Evolutionary conservation across 2,888 invertebrate species (phyloP).

Genomic region (Xestia ashworthii): DNA sequence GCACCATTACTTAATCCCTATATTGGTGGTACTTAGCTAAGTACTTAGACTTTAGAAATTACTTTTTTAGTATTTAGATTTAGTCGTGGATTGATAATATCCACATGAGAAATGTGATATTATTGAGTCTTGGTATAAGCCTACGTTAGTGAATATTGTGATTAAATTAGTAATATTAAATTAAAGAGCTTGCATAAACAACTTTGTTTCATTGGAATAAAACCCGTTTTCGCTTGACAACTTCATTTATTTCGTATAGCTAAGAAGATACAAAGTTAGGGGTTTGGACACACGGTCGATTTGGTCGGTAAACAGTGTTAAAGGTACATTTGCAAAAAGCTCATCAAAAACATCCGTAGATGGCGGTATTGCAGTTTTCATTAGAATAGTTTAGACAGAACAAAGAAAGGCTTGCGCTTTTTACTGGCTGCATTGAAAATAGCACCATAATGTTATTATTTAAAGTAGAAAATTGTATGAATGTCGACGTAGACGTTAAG

Average conservation of each 20-base stretch:
- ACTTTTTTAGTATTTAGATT: slow-evolving; percentile 68
- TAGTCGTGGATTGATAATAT: slow-evolving; percentile 91
- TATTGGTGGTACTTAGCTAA: slow-evolving; percentile 82
- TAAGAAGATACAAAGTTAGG: slow-evolving; percentile 45
- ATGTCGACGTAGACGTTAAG: neutral
- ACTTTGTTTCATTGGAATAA: slow-evolving; percentile 58
- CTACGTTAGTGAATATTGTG: slow-evolving; percentile 80
- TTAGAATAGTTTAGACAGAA: neutral
- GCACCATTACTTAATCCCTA: slow-evolving; percentile 62
- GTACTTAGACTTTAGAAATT: slow-evolving; percentile 69
- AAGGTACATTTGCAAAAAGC: neutral
- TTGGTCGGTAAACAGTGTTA: slow-evolving; percentile 42
- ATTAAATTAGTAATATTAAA: slow-evolving; percentile 77
- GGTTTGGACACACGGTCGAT: slow-evolving; percentile 33
- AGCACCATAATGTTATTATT: neutral
- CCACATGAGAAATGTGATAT: slow-evolving; percentile 94
- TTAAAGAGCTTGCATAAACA: slow-evolving; percentile 79
- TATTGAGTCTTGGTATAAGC: slow-evolving; percentile 91
- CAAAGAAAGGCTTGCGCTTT: neutral
- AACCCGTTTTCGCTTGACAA: slow-evolving; percentile 40
- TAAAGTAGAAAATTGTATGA: neutral
- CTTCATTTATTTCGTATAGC: slow-evolving; percentile 56
- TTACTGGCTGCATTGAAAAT: neutral
- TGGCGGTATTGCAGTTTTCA: neutral
- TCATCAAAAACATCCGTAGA: no score